Evolutionary conservation across 1,140 invertebrate species (phyloP).

Genomic region (Babylonia areolata): DNA sequence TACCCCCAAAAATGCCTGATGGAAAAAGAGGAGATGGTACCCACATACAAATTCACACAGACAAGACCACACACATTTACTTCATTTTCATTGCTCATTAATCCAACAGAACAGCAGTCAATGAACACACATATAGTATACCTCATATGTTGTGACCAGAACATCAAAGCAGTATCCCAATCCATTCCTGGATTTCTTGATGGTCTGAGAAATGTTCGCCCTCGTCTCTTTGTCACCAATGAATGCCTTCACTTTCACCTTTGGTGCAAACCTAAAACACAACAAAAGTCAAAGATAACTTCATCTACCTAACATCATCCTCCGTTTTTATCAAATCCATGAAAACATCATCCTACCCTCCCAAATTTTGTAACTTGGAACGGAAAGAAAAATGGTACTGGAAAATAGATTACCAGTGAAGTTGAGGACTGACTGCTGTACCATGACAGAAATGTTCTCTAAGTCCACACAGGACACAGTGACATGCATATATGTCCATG

Average conservation of each 20-base stretch:
- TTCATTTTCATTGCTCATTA: no score
- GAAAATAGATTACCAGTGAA: no score
- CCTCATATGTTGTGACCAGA: constrained; percentile 76
- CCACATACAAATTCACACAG: constrained; percentile 6
- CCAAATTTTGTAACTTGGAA: no score
- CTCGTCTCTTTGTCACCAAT: constrained; percentile 73
- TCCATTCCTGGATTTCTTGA: constrained; percentile 57
- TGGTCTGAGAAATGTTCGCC: constrained; percentile 52
- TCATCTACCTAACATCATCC: no score
- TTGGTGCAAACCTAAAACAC: constrained; percentile 69
- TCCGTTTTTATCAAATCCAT: no score
- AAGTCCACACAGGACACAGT: no score
- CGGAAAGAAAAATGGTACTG: no score
- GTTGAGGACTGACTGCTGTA: no score
- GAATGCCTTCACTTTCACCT: constrained; percentile 61
- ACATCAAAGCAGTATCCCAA: constrained; percentile 65
- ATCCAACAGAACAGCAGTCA: no score
- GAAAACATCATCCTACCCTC: no score
- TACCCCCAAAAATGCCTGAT: background rate
- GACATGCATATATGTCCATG: no score
- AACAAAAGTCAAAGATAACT: constrained; percentile 20
- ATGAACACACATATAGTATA: constrained; percentile 38
- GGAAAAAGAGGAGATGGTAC: background rate
- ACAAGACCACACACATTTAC: background rate
- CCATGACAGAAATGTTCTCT: no score